Evolutionary conservation across 2,888 invertebrate genomes (phyloP).

Genomic region (Conomelus anceps): DNA sequence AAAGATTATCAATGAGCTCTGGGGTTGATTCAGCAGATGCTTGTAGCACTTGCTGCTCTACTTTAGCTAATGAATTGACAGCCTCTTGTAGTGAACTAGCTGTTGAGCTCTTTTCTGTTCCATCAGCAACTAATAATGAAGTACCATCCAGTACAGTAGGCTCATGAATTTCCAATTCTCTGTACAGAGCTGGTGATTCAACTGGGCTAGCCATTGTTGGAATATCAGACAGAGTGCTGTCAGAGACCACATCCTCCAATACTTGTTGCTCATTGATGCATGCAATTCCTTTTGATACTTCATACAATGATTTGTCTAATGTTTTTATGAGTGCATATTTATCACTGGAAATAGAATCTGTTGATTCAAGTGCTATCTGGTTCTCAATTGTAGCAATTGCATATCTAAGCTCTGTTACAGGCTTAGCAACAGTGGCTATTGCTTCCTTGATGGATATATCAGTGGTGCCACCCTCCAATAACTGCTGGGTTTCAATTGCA

Average conservation of each 20-base stretch:
- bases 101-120: background rate
- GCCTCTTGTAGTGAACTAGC: background rate
- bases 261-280: constrained; percentile 19
- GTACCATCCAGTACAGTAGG: constrained; percentile 3
- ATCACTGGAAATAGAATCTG: constrained; percentile 21
- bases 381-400: constrained; percentile 36
- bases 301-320: constrained; percentile 39
- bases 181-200: constrained; percentile 17
- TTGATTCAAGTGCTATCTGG: constrained; percentile 34
- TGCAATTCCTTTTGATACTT: constrained; percentile 39
- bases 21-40: background rate
- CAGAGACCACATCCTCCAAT: constrained; percentile 14
- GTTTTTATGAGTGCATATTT: constrained; percentile 36
- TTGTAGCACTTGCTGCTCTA: background rate
- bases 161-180: background rate
- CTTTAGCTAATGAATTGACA: background rate
- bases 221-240: constrained; percentile 22
- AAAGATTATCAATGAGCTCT: background rate
- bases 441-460: constrained; percentile 38
- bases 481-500: constrained; percentile 37
- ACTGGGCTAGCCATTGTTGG: constrained; percentile 23
- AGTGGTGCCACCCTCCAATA: constrained; percentile 35
- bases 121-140: background rate
- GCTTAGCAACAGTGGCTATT: constrained; percentile 35
- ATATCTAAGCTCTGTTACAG: constrained; percentile 35